Evolutionary conservation across 2,113 vertebrate species (phyloP).

Genomic region (Butorides virescens): DNA sequence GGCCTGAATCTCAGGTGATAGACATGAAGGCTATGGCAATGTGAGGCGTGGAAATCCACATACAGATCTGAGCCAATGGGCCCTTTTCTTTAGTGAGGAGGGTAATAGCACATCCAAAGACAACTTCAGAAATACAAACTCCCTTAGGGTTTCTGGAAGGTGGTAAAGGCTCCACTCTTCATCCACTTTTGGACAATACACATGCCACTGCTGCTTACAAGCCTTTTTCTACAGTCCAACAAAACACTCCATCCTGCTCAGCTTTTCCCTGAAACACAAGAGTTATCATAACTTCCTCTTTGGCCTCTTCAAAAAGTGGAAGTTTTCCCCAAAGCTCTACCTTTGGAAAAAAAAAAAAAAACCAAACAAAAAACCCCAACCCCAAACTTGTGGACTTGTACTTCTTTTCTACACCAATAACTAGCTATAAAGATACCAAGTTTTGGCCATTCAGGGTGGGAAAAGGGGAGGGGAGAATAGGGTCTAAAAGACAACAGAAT

Average conservation of each 20-base stretch:
- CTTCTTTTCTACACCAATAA: not conserved
- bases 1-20: not conserved
- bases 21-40: not conserved
- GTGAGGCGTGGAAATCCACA: not conserved
- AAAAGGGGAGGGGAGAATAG: not conserved
- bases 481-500: not conserved
- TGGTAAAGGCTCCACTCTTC: not conserved
- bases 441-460: not conserved
- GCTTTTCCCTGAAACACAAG: not conserved
- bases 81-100: not conserved
- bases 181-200: not conserved
- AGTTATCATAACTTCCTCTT: not conserved
- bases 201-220: not conserved
- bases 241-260: not conserved
- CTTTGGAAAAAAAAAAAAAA: not conserved
- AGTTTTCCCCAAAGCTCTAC: not conserved
- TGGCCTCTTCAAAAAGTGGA: not conserved
- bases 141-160: not conserved
- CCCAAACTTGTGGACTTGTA: not conserved
- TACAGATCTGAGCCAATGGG: not conserved
- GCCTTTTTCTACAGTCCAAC: not conserved
- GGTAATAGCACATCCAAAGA: not conserved
- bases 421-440: not conserved
- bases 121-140: not conserved
- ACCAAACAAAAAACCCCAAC: too few species aligned